Conservation (phyloP, 2,797 vertebrate species). For the Triplophysa bombifrons region DNA sequence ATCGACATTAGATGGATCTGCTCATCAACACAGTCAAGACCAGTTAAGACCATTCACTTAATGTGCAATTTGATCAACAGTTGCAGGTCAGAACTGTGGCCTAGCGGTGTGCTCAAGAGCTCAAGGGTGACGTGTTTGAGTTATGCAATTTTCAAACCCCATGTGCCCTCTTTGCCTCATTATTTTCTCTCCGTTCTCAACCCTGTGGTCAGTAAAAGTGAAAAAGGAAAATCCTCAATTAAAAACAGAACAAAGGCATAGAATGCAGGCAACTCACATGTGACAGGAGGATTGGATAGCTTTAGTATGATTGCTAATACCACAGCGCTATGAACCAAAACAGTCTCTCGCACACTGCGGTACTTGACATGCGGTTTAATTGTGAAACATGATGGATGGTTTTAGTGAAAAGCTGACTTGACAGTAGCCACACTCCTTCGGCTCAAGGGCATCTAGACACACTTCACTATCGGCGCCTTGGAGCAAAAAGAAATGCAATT, state of each 20-base stretch:
- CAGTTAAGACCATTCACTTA: constrained; percentile 67
- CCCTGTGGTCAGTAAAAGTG: background rate
- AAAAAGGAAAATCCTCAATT: background rate
- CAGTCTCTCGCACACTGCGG: constrained; percentile 50
- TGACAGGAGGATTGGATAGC: background rate
- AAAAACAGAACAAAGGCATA: constrained; percentile 1
- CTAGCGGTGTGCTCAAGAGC: background rate
- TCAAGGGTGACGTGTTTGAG: background rate
- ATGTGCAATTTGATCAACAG: background rate
- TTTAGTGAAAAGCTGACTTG: constrained; percentile 15
- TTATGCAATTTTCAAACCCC: background rate
- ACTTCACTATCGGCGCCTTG: constrained; percentile 19
- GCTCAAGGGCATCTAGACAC: constrained; percentile 20
- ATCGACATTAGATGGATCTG: constrained; percentile 81
- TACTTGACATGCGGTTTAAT: constrained; percentile 27
- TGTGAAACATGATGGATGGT: constrained; percentile 28
- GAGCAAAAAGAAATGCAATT: constrained; percentile 36
- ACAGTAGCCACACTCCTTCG: constrained; percentile 21
- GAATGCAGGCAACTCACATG: background rate
- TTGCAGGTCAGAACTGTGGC: background rate
- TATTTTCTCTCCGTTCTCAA: background rate
- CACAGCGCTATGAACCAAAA: constrained; percentile 4
- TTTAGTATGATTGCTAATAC: constrained; percentile 35
- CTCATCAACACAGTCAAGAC: constrained; percentile 81
- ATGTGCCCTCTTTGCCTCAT: background rate